Conservation (phyloP, 2,113 vertebrate species). For the Labrus mixtus region DNA sequence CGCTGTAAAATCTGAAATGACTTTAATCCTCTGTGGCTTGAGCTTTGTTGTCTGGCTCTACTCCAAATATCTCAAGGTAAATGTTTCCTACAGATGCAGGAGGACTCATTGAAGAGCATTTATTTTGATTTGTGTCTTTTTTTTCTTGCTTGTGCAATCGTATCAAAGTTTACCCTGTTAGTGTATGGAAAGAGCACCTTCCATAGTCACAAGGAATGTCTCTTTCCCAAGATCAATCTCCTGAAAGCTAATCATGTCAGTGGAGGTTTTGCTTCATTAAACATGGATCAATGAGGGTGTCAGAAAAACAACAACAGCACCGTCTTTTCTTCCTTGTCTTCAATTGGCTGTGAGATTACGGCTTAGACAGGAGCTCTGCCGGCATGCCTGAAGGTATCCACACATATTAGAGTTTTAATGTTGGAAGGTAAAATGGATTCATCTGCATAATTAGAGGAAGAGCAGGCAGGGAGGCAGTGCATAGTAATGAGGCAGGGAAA, state of each 20-base stretch:
- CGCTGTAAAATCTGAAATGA: background rate
- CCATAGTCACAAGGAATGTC: background rate
- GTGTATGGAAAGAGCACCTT: background rate
- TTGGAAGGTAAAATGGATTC: constrained; percentile 54
- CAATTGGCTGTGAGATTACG: constrained; percentile 20
- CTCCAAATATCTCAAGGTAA: background rate
- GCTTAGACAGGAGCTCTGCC: constrained; percentile 27
- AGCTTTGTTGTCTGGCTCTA: background rate
- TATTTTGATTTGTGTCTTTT: background rate
- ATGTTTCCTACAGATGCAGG: background rate
- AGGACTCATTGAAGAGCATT: too few relatives aligned
- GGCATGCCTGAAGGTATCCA: constrained; percentile 36
- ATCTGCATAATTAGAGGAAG: constrained; percentile 68
- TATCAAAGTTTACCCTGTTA: background rate
- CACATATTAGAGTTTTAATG: constrained; percentile 41
- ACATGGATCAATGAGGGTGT: constrained; percentile 44
- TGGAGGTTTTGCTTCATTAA: constrained; percentile 57
- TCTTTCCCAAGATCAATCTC: constrained; percentile 33
- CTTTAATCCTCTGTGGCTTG: background rate
- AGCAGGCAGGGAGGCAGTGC: constrained; percentile 43
- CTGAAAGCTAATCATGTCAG: constrained; percentile 47
- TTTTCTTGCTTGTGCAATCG: background rate
- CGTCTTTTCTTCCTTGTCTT: constrained; percentile 24
- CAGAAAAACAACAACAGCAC: constrained; percentile 21
- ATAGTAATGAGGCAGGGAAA: constrained; percentile 68